phyloP scores from a whole-genome alignment of 2,797 vertebrate species.

The Rhodeus uyekii region DNA sequence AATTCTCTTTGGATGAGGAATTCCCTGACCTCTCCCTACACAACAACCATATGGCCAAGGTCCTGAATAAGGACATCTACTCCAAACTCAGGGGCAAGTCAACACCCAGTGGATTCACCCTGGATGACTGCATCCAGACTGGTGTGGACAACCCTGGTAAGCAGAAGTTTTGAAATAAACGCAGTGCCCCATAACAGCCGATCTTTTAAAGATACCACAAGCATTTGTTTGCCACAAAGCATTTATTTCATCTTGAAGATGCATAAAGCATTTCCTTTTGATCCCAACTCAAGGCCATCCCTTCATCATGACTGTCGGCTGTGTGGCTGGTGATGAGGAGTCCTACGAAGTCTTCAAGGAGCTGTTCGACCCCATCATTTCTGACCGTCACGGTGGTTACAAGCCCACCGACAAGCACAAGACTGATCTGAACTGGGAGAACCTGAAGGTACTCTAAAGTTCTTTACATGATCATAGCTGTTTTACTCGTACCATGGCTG shows the following conservation, averaged over 20 bases:
- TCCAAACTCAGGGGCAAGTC: constrained; percentile 85
- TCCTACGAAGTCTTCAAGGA: constrained; percentile 80
- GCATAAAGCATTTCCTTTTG: background rate
- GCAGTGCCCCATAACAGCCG: background rate
- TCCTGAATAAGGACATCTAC: constrained; percentile 82
- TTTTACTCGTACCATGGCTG: background rate
- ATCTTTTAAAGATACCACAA: constrained; percentile 1
- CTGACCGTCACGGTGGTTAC: constrained; percentile 83
- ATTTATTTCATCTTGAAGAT: background rate
- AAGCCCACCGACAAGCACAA: constrained; percentile 84
- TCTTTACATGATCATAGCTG: background rate
- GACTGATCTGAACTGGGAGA: constrained; percentile 84
- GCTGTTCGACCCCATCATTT: constrained; percentile 81
- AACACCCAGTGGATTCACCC: constrained; percentile 90
- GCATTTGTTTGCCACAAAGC: too few species aligned
- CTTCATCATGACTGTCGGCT: constrained; percentile 89
- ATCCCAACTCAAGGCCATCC: constrained; percentile 82
- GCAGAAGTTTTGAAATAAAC: constrained; percentile 17
- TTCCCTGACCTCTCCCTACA: constrained; percentile 86
- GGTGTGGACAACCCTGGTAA: constrained; percentile 93
- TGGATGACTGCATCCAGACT: constrained; percentile 91
- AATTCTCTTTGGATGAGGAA: constrained; percentile 84
- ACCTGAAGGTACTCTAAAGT: constrained; percentile 77
- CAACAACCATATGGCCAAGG: constrained; percentile 98
- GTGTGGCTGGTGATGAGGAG: constrained; percentile 83